Evolutionary conservation across 2,113 vertebrate species (phyloP).

Genomic region (Lipophrys pholis): DNA sequence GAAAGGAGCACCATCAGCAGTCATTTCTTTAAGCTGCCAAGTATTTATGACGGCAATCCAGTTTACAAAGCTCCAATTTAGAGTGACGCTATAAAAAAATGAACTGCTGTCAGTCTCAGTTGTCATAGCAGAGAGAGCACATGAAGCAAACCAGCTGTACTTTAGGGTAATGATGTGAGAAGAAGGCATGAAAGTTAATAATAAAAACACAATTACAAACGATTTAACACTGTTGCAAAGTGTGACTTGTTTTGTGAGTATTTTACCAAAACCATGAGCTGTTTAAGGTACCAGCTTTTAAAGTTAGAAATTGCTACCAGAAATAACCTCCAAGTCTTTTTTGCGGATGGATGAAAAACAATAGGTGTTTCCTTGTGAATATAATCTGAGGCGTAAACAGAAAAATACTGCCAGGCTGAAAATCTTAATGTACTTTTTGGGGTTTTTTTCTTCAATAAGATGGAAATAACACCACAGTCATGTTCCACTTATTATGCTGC

Average conservation of each 20-base stretch:
- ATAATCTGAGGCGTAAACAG: not conserved
- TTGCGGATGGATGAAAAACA: not conserved
- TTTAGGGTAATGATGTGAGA: not conserved
- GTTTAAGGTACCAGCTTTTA: too few species aligned
- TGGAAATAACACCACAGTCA: constrained; percentile 5
- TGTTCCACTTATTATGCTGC: constrained; percentile 13
- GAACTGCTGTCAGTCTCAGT: constrained; percentile 37
- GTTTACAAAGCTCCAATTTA: constrained; percentile 51
- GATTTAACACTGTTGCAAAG: not conserved
- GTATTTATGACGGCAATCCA: constrained; percentile 61
- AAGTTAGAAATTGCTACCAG: not conserved
- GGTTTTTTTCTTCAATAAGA: not conserved
- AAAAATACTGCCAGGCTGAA: not conserved
- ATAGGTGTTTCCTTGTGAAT: not conserved
- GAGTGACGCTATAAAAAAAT: constrained; percentile 39
- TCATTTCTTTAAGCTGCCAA: constrained; percentile 22
- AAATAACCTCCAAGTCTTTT: not conserved
- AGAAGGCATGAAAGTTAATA: not conserved
- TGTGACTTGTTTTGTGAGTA: not conserved
- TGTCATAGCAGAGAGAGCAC: constrained; percentile 7
- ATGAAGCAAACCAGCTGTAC: not conserved
- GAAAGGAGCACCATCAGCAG: constrained; percentile 15
- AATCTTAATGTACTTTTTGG: constrained; percentile 6
- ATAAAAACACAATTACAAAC: not conserved
- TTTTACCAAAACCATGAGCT: not conserved